phyloP scores from a whole-genome alignment of 2,888 invertebrate genomes.

The Panzeria rudis region DNA sequence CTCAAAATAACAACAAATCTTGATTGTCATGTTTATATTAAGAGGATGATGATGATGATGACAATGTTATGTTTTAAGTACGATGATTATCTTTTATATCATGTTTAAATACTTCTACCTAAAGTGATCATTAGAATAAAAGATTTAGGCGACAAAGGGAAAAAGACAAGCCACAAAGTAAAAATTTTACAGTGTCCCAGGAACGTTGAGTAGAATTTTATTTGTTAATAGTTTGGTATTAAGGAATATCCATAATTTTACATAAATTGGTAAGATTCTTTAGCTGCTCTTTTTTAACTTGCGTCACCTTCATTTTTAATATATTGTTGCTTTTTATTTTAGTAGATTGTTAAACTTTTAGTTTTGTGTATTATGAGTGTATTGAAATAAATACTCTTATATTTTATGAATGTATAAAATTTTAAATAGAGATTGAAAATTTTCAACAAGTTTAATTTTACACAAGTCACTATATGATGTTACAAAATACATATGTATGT shows the following conservation, averaged over 20 bases:
- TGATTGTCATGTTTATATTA: conserved; percentile 18
- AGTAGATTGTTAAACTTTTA: neutral
- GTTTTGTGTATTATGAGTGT: neutral
- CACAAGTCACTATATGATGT: neutral
- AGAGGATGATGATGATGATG: conserved; percentile 19
- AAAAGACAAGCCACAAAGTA: neutral
- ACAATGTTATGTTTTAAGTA: neutral
- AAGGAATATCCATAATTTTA: neutral
- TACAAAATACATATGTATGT: no score
- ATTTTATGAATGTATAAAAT: neutral
- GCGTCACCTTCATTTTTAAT: neutral
- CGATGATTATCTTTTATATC: conserved; percentile 21
- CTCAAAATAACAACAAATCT: conserved; percentile 20
- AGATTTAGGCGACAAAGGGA: conserved; percentile 17
- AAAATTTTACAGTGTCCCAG: conserved; percentile 1
- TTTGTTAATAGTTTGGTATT: neutral
- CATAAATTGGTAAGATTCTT: neutral
- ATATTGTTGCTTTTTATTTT: neutral
- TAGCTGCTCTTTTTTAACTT: neutral
- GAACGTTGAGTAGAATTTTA: neutral
- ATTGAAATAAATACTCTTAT: conserved; percentile 14
- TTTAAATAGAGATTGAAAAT: neutral
- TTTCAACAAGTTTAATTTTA: neutral
- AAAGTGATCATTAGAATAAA: conserved; percentile 54
- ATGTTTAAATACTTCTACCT: conserved; percentile 46